These are phyloP conservation scores for Hydrozoanthus gracilis DNA, from an alignment of 92 coral and sea anemone genomes.

Conservation along the genomic window DNA sequence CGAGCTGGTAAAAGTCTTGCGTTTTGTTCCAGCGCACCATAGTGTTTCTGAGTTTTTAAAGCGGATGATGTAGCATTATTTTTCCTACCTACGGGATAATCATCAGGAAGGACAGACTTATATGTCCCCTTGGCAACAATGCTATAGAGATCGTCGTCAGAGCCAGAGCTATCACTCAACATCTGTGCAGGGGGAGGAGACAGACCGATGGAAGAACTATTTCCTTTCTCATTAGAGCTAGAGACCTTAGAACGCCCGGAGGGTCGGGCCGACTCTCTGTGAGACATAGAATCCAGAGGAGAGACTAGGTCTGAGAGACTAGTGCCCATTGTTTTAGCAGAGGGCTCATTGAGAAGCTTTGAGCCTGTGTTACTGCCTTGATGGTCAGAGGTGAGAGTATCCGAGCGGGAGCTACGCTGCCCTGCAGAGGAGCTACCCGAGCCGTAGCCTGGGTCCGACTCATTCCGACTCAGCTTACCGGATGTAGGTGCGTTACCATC, in stretches of 20 bases:
- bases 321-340: constrained; percentile 25
- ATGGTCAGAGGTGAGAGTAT: constrained; percentile 23
- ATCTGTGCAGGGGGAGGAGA: constrained; percentile 84
- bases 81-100: constrained; percentile 42
- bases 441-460: constrained; percentile 43
- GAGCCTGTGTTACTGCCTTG: constrained; percentile 35
- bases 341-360: constrained; percentile 33
- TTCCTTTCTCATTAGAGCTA: constrained; percentile 28
- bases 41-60: constrained; percentile 26
- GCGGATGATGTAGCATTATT: constrained; percentile 4
- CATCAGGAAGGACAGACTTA: constrained; percentile 75
- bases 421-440: constrained; percentile 46
- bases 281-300: constrained; percentile 78
- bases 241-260: constrained; percentile 44
- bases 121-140: constrained; percentile 93
- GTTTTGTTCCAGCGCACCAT: constrained; percentile 6
- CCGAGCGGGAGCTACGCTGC: constrained; percentile 40
- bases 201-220: constrained; percentile 39
- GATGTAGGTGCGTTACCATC: constrained; percentile 15
- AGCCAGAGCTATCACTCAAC: constrained; percentile 87
- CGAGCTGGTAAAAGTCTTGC: constrained; percentile 35
- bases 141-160: constrained; percentile 94
- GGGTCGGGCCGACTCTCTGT: constrained; percentile 39
- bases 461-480: constrained; percentile 48
- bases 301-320: constrained; percentile 76